A percentile compares a stretch with the other conserved stretches of the same genome.
Evolutionary conservation across 2,797 vertebrate genomes (phyloP).

Genomic region (Oryzias sinensis): DNA sequence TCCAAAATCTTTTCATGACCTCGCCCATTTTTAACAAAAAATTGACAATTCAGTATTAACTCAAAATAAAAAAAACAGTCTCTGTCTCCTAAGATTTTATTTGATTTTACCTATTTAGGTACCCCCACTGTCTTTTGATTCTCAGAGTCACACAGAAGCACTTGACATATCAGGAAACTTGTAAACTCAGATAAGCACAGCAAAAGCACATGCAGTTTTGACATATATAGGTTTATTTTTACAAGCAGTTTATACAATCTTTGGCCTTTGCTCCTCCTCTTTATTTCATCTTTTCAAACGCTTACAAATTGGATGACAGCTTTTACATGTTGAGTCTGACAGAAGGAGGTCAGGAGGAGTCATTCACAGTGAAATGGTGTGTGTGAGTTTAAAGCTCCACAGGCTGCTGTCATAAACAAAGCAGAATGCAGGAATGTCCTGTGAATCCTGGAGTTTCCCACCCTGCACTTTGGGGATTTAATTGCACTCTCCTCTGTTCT

Average conservation of each 20-base stretch:
- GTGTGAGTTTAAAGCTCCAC: slow-evolving; percentile 38
- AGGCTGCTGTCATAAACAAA: slow-evolving; percentile 50
- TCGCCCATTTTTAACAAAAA: slow-evolving; percentile 48
- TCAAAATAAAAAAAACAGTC: not conserved
- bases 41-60: slow-evolving; percentile 43
- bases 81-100: slow-evolving; percentile 39
- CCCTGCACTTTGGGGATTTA: slow-evolving; percentile 39
- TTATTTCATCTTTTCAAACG: slow-evolving; percentile 40
- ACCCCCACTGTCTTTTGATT: slow-evolving; percentile 29
- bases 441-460: slow-evolving; percentile 21
- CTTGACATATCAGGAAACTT: slow-evolving; percentile 50
- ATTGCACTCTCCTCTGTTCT: slow-evolving; percentile 26
- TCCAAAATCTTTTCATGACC: slow-evolving; percentile 33
- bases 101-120: slow-evolving; percentile 52
- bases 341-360: slow-evolving; percentile 35
- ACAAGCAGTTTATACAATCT: slow-evolving; percentile 64
- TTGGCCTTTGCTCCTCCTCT: slow-evolving; percentile 50
- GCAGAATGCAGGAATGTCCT: slow-evolving; percentile 34
- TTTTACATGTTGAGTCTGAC: slow-evolving; percentile 55
- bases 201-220: slow-evolving; percentile 56
- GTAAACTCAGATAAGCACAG: slow-evolving; percentile 65
- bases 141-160: slow-evolving; percentile 38
- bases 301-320: slow-evolving; percentile 53
- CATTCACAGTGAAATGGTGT: slow-evolving; percentile 36
- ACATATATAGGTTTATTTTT: slow-evolving; percentile 64